Evolutionary conservation across 2,113 vertebrate species (phyloP).

Genomic region (Saguinus imperator): DNA sequence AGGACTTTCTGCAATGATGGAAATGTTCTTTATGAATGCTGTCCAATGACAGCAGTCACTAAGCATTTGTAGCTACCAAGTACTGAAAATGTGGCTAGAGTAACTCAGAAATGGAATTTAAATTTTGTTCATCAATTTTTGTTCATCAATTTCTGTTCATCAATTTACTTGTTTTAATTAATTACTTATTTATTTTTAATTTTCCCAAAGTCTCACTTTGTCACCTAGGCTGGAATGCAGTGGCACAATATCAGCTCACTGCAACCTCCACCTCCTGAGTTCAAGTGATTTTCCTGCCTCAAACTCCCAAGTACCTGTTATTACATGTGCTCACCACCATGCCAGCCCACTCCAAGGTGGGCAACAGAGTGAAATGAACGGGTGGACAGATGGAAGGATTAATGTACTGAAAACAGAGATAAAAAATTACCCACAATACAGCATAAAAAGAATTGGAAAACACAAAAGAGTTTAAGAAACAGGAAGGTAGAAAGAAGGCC

Average conservation of each 20-base stretch:
- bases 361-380: too few relatives aligned
- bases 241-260: too few relatives aligned
- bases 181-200: too few relatives aligned
- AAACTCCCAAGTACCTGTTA: too few relatives aligned
- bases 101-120: conserved; percentile 19
- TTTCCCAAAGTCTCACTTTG: too few relatives aligned
- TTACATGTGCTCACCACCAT: too few relatives aligned
- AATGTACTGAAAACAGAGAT: neutral
- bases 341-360: too few relatives aligned
- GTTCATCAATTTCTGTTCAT: neutral
- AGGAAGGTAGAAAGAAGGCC: neutral
- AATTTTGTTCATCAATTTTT: neutral
- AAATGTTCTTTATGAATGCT: neutral
- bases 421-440: neutral
- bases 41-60: neutral
- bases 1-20: neutral
- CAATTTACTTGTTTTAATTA: neutral
- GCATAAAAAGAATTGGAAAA: neutral
- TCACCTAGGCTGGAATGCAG: too few relatives aligned
- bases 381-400: neutral
- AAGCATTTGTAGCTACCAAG: neutral
- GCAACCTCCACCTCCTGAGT: too few relatives aligned
- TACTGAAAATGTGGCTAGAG: conserved; percentile 14
- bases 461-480: neutral
- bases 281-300: too few relatives aligned